Evolutionary conservation across 2,888 invertebrate genomes (phyloP), one percentile per base, ranked within the genome.

Genomic region (Drosophila kuntzei): DNA sequence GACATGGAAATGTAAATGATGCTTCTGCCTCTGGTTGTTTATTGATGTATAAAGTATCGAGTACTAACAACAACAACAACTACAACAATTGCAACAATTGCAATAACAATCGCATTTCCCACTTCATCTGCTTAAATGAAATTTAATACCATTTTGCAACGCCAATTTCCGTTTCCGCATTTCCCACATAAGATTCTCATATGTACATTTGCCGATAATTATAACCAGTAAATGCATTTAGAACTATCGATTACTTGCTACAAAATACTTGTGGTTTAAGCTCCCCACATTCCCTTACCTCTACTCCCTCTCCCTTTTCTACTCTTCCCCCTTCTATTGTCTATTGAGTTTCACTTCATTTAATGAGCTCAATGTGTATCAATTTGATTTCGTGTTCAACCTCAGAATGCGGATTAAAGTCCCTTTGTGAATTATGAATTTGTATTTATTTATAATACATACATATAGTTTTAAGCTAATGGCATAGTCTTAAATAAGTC

Each of bases 1-100:
- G 78, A 65, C 75, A 61, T 72, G 68, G 34, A 59, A 41, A 59
- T 71, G 63, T 72, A 59, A 69, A 72, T 79, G 66, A 79, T 77
- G 63, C 70, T 79, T 7, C 59, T 63, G 67, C 47, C 61, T 67
- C 55, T 66, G 77, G 72, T 62, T 81, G 57, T 18, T 58, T 76
- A 75, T 72, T 79, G 79, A 79, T 71, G 75, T 66, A 53, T 61
- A 16, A 14, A 32, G 46, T 47, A 44, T 34, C 20, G 18, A 32
- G 12, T 18, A 20, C 14, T 32, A 34, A 18, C 16, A 57, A 46
- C 25, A 36, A 25, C 36, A 20, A 25, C 12, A 22, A 34, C 22
- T 16, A 11, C 16, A 46, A 32, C 41, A 32, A 32, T 11, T 9
- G 11, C 34, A 18, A 36, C 9, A 16, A 36, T n/a, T 37, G 20